Percentiles rank a stretch among this genome's conserved stretches.
These are phyloP conservation scores for Sorex araneus DNA, from an alignment of 2,113 vertebrate genomes.

Conservation along the genomic window DNA sequence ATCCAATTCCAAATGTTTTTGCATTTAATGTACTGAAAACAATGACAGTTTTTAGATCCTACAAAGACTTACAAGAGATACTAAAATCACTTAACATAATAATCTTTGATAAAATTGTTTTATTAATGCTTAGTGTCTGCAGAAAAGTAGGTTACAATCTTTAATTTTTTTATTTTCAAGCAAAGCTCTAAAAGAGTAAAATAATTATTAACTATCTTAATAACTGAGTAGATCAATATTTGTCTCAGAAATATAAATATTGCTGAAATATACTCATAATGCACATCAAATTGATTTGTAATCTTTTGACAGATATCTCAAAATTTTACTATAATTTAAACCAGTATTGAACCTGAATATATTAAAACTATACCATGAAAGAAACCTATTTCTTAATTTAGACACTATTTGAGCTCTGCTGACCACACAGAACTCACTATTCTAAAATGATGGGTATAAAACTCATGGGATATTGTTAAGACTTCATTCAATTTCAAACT, in stretches of 20 bases:
- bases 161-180: slow-evolving; percentile 59
- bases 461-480: not conserved
- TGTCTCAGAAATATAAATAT: slow-evolving; percentile 35
- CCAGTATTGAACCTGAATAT: slow-evolving; percentile 15
- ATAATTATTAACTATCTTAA: slow-evolving; percentile 20
- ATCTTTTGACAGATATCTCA: slow-evolving; percentile 3
- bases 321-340: slow-evolving; percentile 22
- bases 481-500: not conserved
- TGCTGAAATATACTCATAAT: slow-evolving; percentile 17
- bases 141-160: not conserved
- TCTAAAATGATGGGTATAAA: not conserved
- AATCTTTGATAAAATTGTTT: slow-evolving; percentile 59
- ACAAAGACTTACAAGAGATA: slow-evolving; percentile 17
- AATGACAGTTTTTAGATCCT: slow-evolving; percentile 1
- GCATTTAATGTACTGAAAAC: slow-evolving; percentile 15
- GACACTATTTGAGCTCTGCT: slow-evolving; percentile 3
- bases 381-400: not conserved
- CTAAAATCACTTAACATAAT: slow-evolving; percentile 32
- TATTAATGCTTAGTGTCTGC: not conserved
- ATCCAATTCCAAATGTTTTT: slow-evolving; percentile 27
- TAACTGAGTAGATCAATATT: slow-evolving; percentile 21
- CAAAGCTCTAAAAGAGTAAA: slow-evolving; percentile 13
- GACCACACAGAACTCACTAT: not conserved
- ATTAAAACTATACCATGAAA: slow-evolving; percentile 47
- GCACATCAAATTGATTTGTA: not conserved